Percentiles rank a stretch among this genome's conserved stretches.
Evolutionary conservation across 2,888 invertebrate genomes (phyloP).

Genomic region (Phyllotreta striolata): DNA sequence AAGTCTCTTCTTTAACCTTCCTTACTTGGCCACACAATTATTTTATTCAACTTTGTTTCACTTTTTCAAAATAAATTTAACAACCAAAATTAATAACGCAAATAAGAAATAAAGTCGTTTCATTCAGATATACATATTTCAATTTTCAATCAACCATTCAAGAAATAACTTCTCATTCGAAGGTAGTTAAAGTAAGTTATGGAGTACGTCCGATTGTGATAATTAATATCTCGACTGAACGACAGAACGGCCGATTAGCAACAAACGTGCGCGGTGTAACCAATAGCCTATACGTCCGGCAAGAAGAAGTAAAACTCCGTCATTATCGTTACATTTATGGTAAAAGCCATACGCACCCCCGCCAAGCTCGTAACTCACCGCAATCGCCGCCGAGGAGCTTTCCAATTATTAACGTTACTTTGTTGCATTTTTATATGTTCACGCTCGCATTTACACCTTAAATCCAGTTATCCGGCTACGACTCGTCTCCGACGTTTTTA

Average conservation of each 20-base stretch:
- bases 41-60: too few species aligned
- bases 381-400: conserved; percentile 46
- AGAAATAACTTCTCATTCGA: too few species aligned
- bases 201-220: conserved; percentile 34
- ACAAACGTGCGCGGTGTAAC: conserved; percentile 43
- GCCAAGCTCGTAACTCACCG: conserved; percentile 29
- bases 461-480: conserved; percentile 34
- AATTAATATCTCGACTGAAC: conserved; percentile 39
- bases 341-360: conserved; percentile 40
- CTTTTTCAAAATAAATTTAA: too few species aligned
- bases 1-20: too few species aligned
- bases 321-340: conserved; percentile 34
- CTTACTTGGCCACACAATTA: too few species aligned
- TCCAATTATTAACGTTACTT: conserved; percentile 49
- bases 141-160: too few species aligned
- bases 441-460: conserved; percentile 39
- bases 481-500: conserved; percentile 37
- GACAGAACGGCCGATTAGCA: conserved; percentile 44
- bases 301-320: conserved; percentile 34
- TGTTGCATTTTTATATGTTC: conserved; percentile 49
- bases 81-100: too few species aligned
- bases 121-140: too few species aligned
- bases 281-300: conserved; percentile 38
- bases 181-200: background rate
- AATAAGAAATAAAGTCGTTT: too few species aligned